phyloP scores from a whole-genome alignment of 1,140 invertebrate species.

The Radopholus similis region DNA sequence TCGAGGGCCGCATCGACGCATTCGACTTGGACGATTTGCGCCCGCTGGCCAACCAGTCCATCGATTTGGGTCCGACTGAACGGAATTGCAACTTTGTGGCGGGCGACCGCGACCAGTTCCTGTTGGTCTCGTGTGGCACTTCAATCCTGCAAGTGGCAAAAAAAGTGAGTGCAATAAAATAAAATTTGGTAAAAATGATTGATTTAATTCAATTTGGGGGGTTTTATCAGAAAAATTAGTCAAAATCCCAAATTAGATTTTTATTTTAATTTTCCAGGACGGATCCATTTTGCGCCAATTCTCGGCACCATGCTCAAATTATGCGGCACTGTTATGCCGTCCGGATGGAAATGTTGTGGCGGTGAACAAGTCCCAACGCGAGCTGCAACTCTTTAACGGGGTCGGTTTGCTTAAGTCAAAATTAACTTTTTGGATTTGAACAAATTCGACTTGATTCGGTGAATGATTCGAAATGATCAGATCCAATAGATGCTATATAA shows the following conservation, averaged over 20 bases:
- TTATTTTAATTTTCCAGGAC: too few relatives aligned
- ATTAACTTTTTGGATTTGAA: background rate
- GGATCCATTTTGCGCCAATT: background rate
- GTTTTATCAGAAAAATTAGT: background rate
- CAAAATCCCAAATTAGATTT: too few relatives aligned
- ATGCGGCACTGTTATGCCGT: too few relatives aligned
- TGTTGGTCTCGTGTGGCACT: background rate
- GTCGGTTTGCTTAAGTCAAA: background rate
- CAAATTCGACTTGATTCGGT: background rate
- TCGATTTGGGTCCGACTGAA: background rate
- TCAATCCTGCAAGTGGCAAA: background rate
- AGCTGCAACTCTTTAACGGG: background rate
- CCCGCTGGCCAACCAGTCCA: background rate
- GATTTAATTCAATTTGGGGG: background rate
- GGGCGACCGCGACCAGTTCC: background rate
- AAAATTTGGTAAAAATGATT: background rate
- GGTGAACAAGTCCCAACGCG: background rate
- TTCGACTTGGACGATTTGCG: background rate
- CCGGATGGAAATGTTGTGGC: background rate
- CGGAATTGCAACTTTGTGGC: background rate
- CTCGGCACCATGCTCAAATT: too few relatives aligned
- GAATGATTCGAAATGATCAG: too few relatives aligned
- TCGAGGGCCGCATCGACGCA: background rate
- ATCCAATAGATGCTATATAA: too few relatives aligned
- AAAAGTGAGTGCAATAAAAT: constrained; percentile 3